Base-by-base conservation (phyloP, 2,113 vertebrate species). In the Istiophorus platypterus region DNA sequence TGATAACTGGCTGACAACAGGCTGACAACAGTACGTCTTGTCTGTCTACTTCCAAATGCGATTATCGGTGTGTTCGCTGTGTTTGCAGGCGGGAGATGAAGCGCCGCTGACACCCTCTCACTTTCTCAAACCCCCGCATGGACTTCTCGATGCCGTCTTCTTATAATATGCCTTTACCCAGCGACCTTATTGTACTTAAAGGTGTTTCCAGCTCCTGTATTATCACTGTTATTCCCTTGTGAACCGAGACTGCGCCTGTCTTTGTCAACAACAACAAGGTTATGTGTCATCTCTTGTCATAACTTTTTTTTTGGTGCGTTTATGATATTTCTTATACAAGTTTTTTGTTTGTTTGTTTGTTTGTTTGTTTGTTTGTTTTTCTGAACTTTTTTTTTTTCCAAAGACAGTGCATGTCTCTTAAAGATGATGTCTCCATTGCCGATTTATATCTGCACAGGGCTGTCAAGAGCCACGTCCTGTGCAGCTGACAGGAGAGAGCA, bases 1-100 rank as follows among this genome's bases (percentile, higher is more conserved):
- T 78, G 69, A 87, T 77, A 79, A 84, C 78, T n/a, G n/a, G n/a
- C n/a, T n/a, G n/a, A 76, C 76, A 79, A 76, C 76, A 26, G 52
- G 82, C 56, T 78, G 69, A 87, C 74, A 79, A 84, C 78, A 6
- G 52, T 0, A 5, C 49, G 70, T 88, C 59, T 69, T 10, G 59
- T 78, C 58, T 65, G 65, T 63, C 56, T 42, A 39, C 84, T 61
- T 73, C 66, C 45, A 85, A 89, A 91, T 80, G 84, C 70, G 84
- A 89, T 88, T 87, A 85, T 80, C 81, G 77, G 18, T 78, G 62
- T 84, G 80, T 47, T 83, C 57, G 0, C 29, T 39, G 80, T 77
- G 67, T 71, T 71, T 81, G 64, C 61, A 72, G 70, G 64, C 69
- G 11, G 78, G 74, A 83, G 49, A 78, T 81, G 61, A 81, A 1